Conservation (phyloP, 2,888 invertebrate species). For the Caenorhabditis wallacei region DNA sequence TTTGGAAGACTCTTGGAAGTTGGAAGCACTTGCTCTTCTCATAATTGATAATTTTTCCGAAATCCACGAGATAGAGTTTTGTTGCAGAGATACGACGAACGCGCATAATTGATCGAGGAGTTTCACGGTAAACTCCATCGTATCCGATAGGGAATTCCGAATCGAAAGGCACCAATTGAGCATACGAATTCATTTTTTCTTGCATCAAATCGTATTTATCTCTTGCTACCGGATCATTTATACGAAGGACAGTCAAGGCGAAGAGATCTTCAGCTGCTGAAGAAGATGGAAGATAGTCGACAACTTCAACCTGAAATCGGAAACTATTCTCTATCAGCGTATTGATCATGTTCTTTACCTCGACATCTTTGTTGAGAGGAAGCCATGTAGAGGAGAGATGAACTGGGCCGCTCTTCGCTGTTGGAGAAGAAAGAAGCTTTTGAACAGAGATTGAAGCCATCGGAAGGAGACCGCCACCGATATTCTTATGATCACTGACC, state of each 20-base stretch:
- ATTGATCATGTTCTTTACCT: slow-evolving; percentile 3
- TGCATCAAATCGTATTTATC: slow-evolving; percentile 41
- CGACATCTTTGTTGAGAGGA: slow-evolving; percentile 44
- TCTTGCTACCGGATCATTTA: slow-evolving; percentile 7
- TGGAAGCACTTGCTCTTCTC: slow-evolving; percentile 48
- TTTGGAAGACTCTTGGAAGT: slow-evolving; percentile 46
- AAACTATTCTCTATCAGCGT: not conserved
- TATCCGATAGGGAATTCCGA: slow-evolving; percentile 48
- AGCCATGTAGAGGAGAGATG: slow-evolving; percentile 44
- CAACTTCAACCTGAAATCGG: slow-evolving; percentile 50
- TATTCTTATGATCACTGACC: slow-evolving; percentile 41
- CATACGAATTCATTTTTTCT: slow-evolving; percentile 45
- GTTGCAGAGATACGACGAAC: slow-evolving; percentile 44
- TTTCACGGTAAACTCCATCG: slow-evolving; percentile 41
- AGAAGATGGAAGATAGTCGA: slow-evolving; percentile 56
- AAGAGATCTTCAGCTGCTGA: slow-evolving; percentile 38
- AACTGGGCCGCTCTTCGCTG: slow-evolving; percentile 20
- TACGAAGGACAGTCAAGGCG: slow-evolving; percentile 35
- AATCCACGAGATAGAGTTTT: slow-evolving; percentile 51
- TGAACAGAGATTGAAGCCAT: slow-evolving; percentile 20
- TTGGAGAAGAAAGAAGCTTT: slow-evolving; percentile 13
- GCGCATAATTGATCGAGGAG: not conserved
- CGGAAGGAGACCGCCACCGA: slow-evolving; percentile 16
- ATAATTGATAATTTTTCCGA: slow-evolving; percentile 32
- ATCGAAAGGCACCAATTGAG: slow-evolving; percentile 42